A percentile compares a stretch with the other conserved stretches of the same genome.
These are phyloP conservation scores for Zeus faber DNA, from an alignment of 2,113 vertebrate genomes.

Conservation along the genomic window DNA sequence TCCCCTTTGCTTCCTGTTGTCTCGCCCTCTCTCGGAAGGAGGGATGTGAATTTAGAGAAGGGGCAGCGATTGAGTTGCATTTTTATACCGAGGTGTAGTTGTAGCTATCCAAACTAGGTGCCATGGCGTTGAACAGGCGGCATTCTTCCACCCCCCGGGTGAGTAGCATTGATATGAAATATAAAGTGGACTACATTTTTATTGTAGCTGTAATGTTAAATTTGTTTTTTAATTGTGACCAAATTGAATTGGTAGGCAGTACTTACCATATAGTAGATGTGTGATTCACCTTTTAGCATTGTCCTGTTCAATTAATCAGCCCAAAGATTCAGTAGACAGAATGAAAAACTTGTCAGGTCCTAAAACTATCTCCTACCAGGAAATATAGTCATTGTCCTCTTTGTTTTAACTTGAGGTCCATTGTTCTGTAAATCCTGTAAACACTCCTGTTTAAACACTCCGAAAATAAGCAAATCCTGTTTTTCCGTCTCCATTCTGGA, in stretches of 20 bases:
- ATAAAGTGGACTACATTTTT: background rate
- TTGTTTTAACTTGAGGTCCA: background rate
- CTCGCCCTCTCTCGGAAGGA: slow-evolving; percentile 12
- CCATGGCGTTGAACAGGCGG: slow-evolving; percentile 58
- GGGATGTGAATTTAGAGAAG: slow-evolving; percentile 10
- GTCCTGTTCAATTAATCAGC: background rate
- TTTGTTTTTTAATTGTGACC: background rate
- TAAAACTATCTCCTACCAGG: no score
- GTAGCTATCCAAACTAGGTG: slow-evolving; percentile 17
- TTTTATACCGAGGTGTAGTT: slow-evolving; percentile 7
- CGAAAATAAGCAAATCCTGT: slow-evolving; percentile 7
- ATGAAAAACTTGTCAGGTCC: no score
- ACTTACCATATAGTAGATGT: slow-evolving; percentile 43
- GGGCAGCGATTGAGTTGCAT: background rate
- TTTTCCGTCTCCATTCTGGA: background rate
- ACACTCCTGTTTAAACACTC: background rate
- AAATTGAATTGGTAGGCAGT: background rate
- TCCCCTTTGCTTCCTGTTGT: background rate
- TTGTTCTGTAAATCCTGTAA: background rate
- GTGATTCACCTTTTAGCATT: background rate
- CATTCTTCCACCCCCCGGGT: slow-evolving; percentile 66
- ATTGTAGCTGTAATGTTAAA: background rate
- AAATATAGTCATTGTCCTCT: no score
- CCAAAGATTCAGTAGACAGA: no score
- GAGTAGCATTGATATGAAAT: slow-evolving; percentile 27